These are phyloP conservation scores for Arrhamphus sclerolepis DNA, from an alignment of 2,797 vertebrate genomes.

Conservation along the genomic window DNA sequence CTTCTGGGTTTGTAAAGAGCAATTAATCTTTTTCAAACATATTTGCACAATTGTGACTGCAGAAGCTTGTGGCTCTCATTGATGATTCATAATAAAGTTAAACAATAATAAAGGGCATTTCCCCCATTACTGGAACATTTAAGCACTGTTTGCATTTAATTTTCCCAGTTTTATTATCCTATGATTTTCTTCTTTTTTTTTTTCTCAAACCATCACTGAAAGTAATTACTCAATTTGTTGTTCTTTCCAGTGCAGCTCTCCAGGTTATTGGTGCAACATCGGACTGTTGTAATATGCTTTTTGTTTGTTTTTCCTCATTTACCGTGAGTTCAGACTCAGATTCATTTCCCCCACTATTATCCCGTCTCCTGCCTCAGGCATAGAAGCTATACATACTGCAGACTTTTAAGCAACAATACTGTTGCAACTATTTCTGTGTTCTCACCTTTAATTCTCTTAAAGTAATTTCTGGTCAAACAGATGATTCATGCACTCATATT, in stretches of 20 bases:
- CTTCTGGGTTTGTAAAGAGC: too few species aligned
- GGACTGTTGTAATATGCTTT: slow-evolving; percentile 38
- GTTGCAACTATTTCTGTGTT: not conserved
- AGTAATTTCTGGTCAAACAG: not conserved
- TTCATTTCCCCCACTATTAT: slow-evolving; percentile 44
- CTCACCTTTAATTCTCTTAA: not conserved
- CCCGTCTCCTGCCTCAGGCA: slow-evolving; percentile 16
- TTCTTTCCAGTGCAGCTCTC: slow-evolving; percentile 12
- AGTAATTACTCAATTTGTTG: slow-evolving; percentile 17
- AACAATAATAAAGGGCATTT: slow-evolving; percentile 3
- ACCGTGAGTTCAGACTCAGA: slow-evolving; percentile 15
- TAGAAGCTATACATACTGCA: slow-evolving; percentile 4
- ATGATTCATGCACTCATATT: too few species aligned
- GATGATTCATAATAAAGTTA: not conserved
- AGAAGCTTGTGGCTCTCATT: slow-evolving; percentile 4
- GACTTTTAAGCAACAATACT: slow-evolving; percentile 22
- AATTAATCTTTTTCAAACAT: slow-evolving; percentile 12
- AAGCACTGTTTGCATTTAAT: slow-evolving; percentile 33
- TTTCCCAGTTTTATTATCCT: slow-evolving; percentile 18
- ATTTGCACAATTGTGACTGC: not conserved
- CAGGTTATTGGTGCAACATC: slow-evolving; percentile 34
- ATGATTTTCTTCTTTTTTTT: slow-evolving; percentile 38
- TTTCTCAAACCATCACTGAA: slow-evolving; percentile 8
- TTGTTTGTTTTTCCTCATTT: slow-evolving; percentile 50
- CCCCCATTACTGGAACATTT: slow-evolving; percentile 10